Percentiles rank a stretch among this genome's conserved stretches.
phyloP scores from a whole-genome alignment of 2,888 invertebrate genomes.

The Drosophila suboccidentalis region DNA sequence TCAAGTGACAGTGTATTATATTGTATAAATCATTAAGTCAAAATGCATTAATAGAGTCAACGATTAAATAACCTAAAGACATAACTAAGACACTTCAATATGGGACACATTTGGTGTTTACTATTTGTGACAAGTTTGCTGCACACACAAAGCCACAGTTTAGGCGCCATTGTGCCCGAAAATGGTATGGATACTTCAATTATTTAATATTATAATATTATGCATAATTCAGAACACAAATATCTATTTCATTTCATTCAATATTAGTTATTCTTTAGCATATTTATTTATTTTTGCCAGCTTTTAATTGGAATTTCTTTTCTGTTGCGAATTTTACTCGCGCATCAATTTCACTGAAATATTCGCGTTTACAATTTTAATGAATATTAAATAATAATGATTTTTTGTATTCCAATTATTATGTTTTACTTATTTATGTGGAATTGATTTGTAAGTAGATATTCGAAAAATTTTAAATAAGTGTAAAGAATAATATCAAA shows the following conservation, averaged over 20 bases:
- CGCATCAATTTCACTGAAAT: neutral
- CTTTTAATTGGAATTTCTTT: neutral
- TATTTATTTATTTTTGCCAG: neutral
- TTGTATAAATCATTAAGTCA: constrained; percentile 11
- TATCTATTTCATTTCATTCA: neutral
- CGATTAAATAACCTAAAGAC: constrained; percentile 15
- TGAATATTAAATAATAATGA: neutral
- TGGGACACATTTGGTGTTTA: constrained; percentile 68
- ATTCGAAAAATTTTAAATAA: neutral
- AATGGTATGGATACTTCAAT: constrained; percentile 44
- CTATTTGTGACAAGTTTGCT: constrained; percentile 66
- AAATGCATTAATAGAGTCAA: constrained; percentile 12
- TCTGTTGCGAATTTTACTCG: neutral
- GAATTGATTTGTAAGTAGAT: neutral
- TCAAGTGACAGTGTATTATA: constrained; percentile 22
- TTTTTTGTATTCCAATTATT: neutral
- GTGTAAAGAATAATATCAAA: too few species aligned
- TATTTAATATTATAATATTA: neutral
- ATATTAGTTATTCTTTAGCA: too few species aligned
- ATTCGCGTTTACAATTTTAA: neutral
- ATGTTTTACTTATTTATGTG: neutral
- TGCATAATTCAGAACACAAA: neutral
- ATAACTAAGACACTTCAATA: constrained; percentile 27
- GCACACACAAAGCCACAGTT: constrained; percentile 66
- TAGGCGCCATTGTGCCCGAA: constrained; percentile 50